Base-by-base conservation (phyloP, 2,113 vertebrate species). In the Entelurus aequoreus region DNA sequence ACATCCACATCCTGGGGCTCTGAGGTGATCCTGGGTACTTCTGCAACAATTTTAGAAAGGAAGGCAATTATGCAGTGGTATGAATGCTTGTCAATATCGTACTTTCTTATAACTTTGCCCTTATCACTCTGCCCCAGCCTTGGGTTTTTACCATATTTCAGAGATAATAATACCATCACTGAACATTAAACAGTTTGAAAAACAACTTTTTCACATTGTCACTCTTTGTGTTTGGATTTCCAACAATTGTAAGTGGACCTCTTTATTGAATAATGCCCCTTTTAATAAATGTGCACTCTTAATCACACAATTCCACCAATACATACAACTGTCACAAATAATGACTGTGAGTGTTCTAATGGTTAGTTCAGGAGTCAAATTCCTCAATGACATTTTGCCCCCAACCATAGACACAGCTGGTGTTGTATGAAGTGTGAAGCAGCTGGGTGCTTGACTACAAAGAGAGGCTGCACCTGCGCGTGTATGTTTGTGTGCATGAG, bases 1-100 rank as follows among this genome's bases (percentile, higher is more conserved):
- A 97, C 95, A 0, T 99, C 97, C 0, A 93, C 96, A 66, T 99
- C 96, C 88, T 94, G 95, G 10, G 97, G 97, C 84, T 99, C 93
- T 8, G 96, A 97, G 1, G 95, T 99, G 90, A 99, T 96, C 83
- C 97, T 93, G 63, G 97, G 97, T 62, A 96, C 91, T 88, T 98
- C 96, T 98, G 78, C 16, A 67, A 48, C 19, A 19, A 86, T 1
- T 72, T 66, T 70, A 74, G 6, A 71, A 14, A 47, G 15, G 28
- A 48, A 8, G 28, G 54, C 8, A 51, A 60, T 38, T 52, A 59
- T 12, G 5, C 50, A 56, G 36, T 51, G 5, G 42, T 36, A 7
- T 49, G 52, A 58, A 54, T 48, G 1, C 19, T 55, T 42, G 3
- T 60, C 5, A 4, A 19, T 64, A 56, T 5, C 51, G 44, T 5